A percentile compares a stretch with the other conserved stretches of the same genome.
phyloP scores from a whole-genome alignment of 2,113 vertebrate species.

The Bubalus kerabau region DNA sequence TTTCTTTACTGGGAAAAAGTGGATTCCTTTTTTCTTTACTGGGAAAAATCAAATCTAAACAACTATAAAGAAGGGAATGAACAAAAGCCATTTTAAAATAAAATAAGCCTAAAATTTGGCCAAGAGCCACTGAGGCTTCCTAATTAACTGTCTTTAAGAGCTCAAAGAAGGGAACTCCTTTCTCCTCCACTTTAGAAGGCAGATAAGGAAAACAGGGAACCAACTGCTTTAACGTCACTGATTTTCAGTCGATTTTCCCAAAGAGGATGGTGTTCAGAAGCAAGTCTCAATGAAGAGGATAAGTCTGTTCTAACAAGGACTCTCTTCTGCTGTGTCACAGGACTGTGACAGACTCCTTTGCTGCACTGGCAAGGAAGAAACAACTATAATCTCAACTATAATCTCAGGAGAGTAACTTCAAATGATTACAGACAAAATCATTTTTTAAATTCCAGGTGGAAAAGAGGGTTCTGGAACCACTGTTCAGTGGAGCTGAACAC shows the following conservation, averaged over 20 bases:
- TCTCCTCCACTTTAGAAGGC: not conserved
- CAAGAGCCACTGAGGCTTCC: not conserved
- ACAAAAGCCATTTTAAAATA: not conserved
- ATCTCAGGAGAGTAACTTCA: not conserved
- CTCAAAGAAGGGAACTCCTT: not conserved
- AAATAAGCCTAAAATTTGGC: not conserved
- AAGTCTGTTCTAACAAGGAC: not conserved
- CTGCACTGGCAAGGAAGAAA: not conserved
- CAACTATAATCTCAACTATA: not conserved
- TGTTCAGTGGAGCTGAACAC: not conserved
- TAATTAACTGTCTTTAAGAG: not conserved
- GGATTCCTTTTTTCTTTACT: not conserved
- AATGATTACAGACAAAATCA: not conserved
- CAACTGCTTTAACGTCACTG: not conserved
- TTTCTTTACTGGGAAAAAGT: not conserved
- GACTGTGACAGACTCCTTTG: not conserved
- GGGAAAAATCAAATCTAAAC: not conserved
- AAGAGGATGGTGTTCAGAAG: not conserved
- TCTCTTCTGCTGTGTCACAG: not conserved
- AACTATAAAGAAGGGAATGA: not conserved
- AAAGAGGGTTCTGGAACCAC: not conserved
- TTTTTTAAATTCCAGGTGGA: not conserved
- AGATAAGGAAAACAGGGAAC: not conserved
- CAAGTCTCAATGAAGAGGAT: not conserved
- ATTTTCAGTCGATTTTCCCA: not conserved